Evolutionary conservation across 2,888 invertebrate species (phyloP).

Genomic region (Eupithecia centaureata): DNA sequence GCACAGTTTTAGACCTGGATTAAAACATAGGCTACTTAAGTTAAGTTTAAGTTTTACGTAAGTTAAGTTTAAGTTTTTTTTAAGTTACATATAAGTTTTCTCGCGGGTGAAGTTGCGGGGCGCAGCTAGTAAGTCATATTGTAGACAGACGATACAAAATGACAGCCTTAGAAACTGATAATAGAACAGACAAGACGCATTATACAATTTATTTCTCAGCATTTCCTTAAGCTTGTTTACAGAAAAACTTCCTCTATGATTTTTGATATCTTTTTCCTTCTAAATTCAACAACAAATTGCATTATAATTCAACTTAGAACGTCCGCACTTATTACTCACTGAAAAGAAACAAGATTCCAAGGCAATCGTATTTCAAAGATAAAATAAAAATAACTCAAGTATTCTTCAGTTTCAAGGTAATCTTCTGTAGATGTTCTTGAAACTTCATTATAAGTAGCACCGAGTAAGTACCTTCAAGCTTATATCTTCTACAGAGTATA

Average conservation of each 20-base stretch:
- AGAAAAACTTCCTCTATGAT: background rate
- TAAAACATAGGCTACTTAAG: no score
- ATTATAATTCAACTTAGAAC: background rate
- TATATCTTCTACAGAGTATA: background rate
- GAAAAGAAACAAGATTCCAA: background rate
- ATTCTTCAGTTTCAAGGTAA: slow-evolving; percentile 4
- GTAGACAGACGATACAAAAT: background rate
- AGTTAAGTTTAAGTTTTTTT: no score
- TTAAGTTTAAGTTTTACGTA: no score
- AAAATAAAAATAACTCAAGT: slow-evolving; percentile 7
- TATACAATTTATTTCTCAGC: background rate
- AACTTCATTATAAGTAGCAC: background rate
- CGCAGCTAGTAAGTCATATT: no score
- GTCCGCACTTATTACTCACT: background rate
- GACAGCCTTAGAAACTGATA: background rate
- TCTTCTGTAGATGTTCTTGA: slow-evolving; percentile 2
- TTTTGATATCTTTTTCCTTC: background rate
- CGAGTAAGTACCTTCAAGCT: background rate
- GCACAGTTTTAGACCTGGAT: no score
- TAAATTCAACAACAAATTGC: background rate
- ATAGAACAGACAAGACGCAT: background rate
- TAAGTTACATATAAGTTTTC: no score
- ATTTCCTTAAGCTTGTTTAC: background rate
- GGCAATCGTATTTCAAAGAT: slow-evolving; percentile 8
- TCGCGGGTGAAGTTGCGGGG: no score